Evolutionary conservation across 2,113 vertebrate species (phyloP).

Genomic region (Anas platyrhynchos): DNA sequence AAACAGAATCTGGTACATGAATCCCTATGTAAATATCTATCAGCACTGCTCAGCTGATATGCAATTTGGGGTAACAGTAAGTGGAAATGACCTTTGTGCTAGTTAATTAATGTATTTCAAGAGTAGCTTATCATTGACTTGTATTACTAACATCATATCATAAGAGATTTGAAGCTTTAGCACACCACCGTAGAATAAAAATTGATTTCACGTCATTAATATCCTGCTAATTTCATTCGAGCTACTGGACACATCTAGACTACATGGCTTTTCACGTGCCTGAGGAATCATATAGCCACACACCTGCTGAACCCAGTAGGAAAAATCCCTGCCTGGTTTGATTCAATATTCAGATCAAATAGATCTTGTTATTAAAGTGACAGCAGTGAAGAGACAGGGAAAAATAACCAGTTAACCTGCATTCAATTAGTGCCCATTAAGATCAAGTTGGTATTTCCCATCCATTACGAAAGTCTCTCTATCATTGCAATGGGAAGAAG

Average conservation of each 20-base stretch:
- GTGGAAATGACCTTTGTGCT: not conserved
- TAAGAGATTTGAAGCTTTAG: not conserved
- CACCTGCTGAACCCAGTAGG: not conserved
- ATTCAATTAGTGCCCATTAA: not conserved
- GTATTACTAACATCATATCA: not conserved
- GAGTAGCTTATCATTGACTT: not conserved
- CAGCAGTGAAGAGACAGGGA: not conserved
- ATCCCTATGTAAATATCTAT: not conserved
- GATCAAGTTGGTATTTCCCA: not conserved
- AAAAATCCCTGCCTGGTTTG: not conserved
- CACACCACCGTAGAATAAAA: not conserved
- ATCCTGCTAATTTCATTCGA: not conserved
- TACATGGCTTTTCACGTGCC: not conserved
- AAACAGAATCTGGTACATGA: not conserved
- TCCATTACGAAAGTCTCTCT: not conserved
- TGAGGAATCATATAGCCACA: not conserved
- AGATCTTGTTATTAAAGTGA: not conserved
- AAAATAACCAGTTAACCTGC: not conserved
- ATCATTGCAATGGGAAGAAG: not conserved
- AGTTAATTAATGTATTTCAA: conserved; percentile 9
- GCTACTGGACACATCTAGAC: not conserved
- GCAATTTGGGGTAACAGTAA: not conserved
- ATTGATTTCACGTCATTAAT: not conserved
- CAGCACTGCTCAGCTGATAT: not conserved
- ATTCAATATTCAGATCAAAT: not conserved